Base-by-base conservation (phyloP, 64 coral and sea anemone species). In the Actinia tenebrosa region DNA sequence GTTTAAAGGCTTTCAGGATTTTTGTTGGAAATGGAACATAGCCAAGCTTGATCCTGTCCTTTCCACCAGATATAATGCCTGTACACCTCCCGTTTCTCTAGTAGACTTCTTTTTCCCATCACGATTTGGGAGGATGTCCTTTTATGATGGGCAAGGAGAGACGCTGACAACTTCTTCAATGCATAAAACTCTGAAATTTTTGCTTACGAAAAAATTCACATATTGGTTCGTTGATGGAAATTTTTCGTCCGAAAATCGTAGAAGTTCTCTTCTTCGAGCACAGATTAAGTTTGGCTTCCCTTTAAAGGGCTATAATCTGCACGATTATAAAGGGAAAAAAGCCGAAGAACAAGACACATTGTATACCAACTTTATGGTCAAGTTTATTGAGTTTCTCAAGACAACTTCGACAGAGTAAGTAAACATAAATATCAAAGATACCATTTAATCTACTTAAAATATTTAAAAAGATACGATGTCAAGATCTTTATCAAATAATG, bases 51-150 rank as follows among this genome's bases (percentile, higher is more conserved):
- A 99, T 78, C 84, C 87, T 55, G 42, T 94, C 60, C 71, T 99
- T 2, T 64, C 78, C 18, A 84, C 89, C 56, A 77, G 63, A 23
- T 80, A 72, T 44, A 84, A 95, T 77, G 60, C 69, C 7, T 99
- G 97, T 71, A 84, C 86, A 16, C 97, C 97, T 25, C 97, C 93
- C 16, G 88, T 95, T 55, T 99, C 97, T 60, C 77, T 99, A 6
- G 88, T 89, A 46, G 86, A 92, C 62, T 99, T 99, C 71, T 99
- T 99, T 55, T 99, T 89, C 44, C 97, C 97, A 3, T 89, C 92
- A 80, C 17, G 87, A 42, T 83, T 0, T 79, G 18, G 2, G 1
- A 9, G 54, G 26, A 18, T 43, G 26, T 4, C 58, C 55, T 92
- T 84, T 45, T 89, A 81, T 64, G 92, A 94, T 55, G 95, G 92